phyloP scores from a whole-genome alignment of 2,888 invertebrate genomes.

The Oligia strigilis region DNA sequence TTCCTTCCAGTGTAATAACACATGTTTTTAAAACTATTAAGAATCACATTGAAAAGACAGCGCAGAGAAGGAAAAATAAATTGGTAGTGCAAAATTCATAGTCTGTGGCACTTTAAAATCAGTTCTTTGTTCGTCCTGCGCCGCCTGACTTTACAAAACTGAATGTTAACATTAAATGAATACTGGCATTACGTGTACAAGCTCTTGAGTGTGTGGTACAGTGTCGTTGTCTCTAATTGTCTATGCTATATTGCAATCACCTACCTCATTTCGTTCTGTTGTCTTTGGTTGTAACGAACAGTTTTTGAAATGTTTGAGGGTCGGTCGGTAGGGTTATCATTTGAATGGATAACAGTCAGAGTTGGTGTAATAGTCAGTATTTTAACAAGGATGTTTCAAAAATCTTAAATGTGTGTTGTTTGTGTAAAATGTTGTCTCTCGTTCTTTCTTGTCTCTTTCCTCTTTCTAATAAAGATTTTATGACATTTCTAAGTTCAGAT shows the following conservation, averaged over 20 bases:
- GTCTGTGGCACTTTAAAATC: conserved; percentile 84
- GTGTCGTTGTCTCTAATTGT: conserved; percentile 89
- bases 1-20: conserved; percentile 68
- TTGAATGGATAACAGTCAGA: conserved; percentile 19
- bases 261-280: conserved; percentile 51
- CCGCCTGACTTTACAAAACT: conserved; percentile 67
- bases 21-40: conserved; percentile 67
- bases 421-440: conserved; percentile 17
- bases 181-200: conserved; percentile 80
- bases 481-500: conserved; percentile 34
- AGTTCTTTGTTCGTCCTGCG: conserved; percentile 81
- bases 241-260: conserved; percentile 70
- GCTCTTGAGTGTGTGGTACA: conserved; percentile 86
- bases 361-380: not conserved
- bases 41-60: conserved; percentile 63
- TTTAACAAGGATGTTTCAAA: conserved; percentile 8
- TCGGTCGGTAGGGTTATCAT: conserved; percentile 49
- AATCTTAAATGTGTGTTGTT: conserved; percentile 18
- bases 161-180: conserved; percentile 65
- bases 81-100: conserved; percentile 77
- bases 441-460: conserved; percentile 14
- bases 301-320: conserved; percentile 35
- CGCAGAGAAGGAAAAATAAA: conserved; percentile 75
- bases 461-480: conserved; percentile 21
- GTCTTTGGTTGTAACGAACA: conserved; percentile 46